Conservation (phyloP, 2,113 vertebrate genomes). For the Spea multiplicata region DNA sequence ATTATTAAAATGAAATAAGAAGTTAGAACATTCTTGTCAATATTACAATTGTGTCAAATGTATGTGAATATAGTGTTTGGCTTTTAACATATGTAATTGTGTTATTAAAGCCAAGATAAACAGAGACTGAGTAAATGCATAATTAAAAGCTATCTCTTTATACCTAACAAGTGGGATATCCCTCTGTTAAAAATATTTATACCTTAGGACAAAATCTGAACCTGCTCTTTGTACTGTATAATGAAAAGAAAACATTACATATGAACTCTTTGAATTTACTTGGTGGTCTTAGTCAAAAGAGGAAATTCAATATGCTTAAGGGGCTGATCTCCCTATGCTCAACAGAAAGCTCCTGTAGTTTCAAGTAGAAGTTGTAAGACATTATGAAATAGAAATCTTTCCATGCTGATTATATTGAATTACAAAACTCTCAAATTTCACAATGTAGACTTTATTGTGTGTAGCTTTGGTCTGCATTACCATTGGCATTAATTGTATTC, state of each 20-base stretch:
- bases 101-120: too few relatives aligned
- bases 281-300: constrained; percentile 24
- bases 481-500: constrained; percentile 7
- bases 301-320: constrained; percentile 31
- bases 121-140: too few relatives aligned
- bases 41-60: too few relatives aligned
- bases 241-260: constrained; percentile 35
- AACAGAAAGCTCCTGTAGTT: constrained; percentile 22
- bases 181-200: background rate
- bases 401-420: constrained; percentile 35
- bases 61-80: too few relatives aligned
- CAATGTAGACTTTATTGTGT: constrained; percentile 17
- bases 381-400: constrained; percentile 12
- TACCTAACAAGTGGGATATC: too few relatives aligned
- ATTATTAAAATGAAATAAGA: too few relatives aligned
- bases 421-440: constrained; percentile 20
- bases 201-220: background rate
- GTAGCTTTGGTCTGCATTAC: constrained; percentile 9
- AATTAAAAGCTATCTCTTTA: too few relatives aligned
- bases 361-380: constrained; percentile 21
- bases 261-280: constrained; percentile 35
- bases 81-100: too few relatives aligned
- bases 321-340: constrained; percentile 6
- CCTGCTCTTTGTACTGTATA: constrained; percentile 14
- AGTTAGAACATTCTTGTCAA: too few relatives aligned